Percentiles rank a stretch among this genome's conserved stretches.
phyloP scores from a whole-genome alignment of 2,797 vertebrate species.

The Chelmon rostratus region DNA sequence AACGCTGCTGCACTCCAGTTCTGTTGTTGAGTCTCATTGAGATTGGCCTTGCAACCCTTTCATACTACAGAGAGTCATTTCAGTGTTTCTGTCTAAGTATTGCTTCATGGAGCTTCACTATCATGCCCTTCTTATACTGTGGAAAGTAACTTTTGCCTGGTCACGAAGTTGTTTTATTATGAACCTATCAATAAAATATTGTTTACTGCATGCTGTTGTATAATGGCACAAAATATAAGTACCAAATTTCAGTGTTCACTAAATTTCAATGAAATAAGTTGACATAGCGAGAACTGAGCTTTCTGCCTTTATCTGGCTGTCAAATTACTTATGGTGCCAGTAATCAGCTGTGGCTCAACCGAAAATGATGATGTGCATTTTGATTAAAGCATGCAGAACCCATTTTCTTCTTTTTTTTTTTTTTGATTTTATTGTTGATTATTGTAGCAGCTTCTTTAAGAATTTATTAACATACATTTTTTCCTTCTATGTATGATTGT shows the following conservation, averaged over 20 bases:
- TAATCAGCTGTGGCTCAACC: slow-evolving; percentile 26
- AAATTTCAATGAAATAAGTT: slow-evolving; percentile 1
- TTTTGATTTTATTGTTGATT: no score
- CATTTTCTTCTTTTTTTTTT: no score
- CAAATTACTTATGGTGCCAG: not conserved
- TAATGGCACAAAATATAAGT: not conserved
- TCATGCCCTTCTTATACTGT: not conserved
- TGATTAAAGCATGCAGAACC: not conserved
- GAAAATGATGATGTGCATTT: slow-evolving; percentile 11
- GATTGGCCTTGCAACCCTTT: slow-evolving; percentile 7
- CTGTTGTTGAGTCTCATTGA: slow-evolving; percentile 32
- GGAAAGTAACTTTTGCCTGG: not conserved
- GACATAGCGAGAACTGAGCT: slow-evolving; percentile 1
- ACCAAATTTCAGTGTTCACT: slow-evolving; percentile 11
- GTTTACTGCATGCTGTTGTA: not conserved
- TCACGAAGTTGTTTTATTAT: not conserved
- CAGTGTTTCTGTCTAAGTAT: slow-evolving; percentile 18
- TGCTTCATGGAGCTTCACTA: not conserved
- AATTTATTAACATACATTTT: not conserved
- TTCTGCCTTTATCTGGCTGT: not conserved
- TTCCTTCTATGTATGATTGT: slow-evolving; percentile 11
- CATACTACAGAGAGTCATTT: slow-evolving; percentile 13
- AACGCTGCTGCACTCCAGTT: not conserved
- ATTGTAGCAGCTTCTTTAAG: no score
- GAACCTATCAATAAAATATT: not conserved